Base-by-base conservation (phyloP, 2,888 invertebrate genomes). In the Megastigmus dorsalis region DNA sequence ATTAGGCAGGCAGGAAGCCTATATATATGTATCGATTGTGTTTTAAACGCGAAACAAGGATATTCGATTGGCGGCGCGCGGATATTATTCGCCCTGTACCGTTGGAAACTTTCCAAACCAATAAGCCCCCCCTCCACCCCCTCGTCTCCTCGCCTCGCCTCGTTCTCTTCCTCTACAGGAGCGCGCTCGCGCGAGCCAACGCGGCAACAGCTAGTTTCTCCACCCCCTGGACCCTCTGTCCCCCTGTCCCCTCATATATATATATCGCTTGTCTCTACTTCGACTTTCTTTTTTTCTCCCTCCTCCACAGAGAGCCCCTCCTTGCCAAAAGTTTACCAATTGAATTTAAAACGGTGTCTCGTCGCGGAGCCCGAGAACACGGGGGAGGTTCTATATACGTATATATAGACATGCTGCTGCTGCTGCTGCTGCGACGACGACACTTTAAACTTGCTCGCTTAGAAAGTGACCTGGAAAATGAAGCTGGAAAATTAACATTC, bases 401-500 rank as follows among this genome's bases (percentile, higher is more conserved):
- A n/a, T n/a, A n/a, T n/a, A n/a, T n/a, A n/a, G n/a, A n/a, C n/a
- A n/a, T n/a, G n/a, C n/a, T n/a, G n/a, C n/a, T n/a, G n/a, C n/a
- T n/a, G n/a, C n/a, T n/a, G n/a, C n/a, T n/a, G n/a, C n/a, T n/a
- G n/a, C n/a, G 30, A 15, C 50, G 1, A 28, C 41, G 41, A 41
- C 43, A 60, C 60, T 59, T 59, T 30, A 33, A 48, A 62, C 23
- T 62, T 23, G 33, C n/a, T 30, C 52, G n/a, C 13, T 18, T n/a
- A 38, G 38, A 57, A 71, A 63, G 57, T 36, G 48, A 59, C 18
- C 30, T 72, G 57, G 57, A 72, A 65, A 70, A 54, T 70, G 62
- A 70, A 72, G 59, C 59, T 7, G 23, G 15, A 20, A 48, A 48
- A 23, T 23, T 23, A 13, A 26, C 13, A 1, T 13, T 10, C n/a